Evolutionary conservation across 2,797 vertebrate genomes (phyloP).

Genomic region (Leptodactylus fallax): DNA sequence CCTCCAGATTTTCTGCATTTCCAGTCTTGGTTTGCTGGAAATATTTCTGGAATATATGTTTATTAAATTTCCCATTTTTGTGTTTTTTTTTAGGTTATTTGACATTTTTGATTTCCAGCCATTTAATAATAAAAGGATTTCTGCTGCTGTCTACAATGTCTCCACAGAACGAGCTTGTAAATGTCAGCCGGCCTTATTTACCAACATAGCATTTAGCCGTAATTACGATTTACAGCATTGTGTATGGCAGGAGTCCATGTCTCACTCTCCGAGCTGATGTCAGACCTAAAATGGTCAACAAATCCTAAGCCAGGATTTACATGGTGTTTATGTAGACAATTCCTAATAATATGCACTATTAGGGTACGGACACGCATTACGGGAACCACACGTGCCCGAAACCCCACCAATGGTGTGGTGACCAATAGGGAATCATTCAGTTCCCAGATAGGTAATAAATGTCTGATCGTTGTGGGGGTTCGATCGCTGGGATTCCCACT

Average conservation of each 20-base stretch:
- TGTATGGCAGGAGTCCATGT: neutral
- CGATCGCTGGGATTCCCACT: too few relatives aligned
- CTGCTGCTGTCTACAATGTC: neutral
- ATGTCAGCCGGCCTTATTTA: neutral
- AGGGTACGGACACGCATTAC: neutral
- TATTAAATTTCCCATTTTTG: neutral
- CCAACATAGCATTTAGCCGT: neutral
- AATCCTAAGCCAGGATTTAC: neutral
- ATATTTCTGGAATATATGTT: too few relatives aligned
- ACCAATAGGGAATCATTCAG: too few relatives aligned
- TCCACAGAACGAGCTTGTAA: neutral
- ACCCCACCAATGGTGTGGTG: too few relatives aligned
- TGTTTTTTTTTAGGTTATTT: neutral
- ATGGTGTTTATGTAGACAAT: neutral
- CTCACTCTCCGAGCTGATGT: neutral
- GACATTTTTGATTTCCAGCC: neutral
- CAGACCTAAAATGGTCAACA: neutral
- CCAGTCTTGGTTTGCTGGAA: too few relatives aligned
- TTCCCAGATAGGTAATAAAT: too few relatives aligned
- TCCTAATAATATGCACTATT: neutral
- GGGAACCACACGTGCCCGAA: too few relatives aligned
- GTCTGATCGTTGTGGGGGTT: too few relatives aligned
- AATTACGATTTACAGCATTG: neutral
- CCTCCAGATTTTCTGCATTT: too few relatives aligned
- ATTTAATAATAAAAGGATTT: neutral